A percentile compares a stretch with the other conserved stretches of the same genome.
These are phyloP conservation scores for Pseudochirops cupreus DNA, from an alignment of 2,797 vertebrate genomes.

Conservation along the genomic window DNA sequence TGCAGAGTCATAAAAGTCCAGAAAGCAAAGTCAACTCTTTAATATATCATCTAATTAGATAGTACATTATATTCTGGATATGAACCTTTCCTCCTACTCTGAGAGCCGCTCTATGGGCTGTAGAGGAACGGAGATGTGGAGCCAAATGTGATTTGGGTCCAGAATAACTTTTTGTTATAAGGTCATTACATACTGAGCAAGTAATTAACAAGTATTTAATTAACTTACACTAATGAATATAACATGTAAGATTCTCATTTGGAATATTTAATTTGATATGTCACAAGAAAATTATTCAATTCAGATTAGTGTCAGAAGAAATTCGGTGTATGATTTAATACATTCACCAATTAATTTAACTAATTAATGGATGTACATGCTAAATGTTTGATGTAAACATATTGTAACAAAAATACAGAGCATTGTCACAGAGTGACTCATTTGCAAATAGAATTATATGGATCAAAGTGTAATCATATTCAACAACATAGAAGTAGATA, in stretches of 20 bases:
- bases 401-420: not conserved
- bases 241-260: conserved; percentile 38
- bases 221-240: conserved; percentile 27
- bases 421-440: no score
- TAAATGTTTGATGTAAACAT: conserved; percentile 9
- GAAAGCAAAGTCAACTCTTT: conserved; percentile 29
- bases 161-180: conserved; percentile 13
- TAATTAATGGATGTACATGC: not conserved
- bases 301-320: conserved; percentile 16
- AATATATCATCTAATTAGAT: conserved; percentile 29
- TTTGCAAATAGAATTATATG: not conserved
- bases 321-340: conserved; percentile 7
- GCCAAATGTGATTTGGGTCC: conserved; percentile 10
- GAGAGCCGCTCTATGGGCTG: not conserved
- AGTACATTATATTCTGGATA: not conserved
- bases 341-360: not conserved
- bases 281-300: conserved; percentile 26
- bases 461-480: conserved; percentile 20
- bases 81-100: not conserved
- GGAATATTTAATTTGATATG: not conserved
- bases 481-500: not conserved
- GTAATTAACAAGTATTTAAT: conserved; percentile 13
- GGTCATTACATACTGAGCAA: conserved; percentile 1
- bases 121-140: not conserved
- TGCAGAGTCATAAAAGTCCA: conserved; percentile 16